Base-by-base conservation (phyloP, 1,140 invertebrate species). In the Drosophila tsacasi region DNA sequence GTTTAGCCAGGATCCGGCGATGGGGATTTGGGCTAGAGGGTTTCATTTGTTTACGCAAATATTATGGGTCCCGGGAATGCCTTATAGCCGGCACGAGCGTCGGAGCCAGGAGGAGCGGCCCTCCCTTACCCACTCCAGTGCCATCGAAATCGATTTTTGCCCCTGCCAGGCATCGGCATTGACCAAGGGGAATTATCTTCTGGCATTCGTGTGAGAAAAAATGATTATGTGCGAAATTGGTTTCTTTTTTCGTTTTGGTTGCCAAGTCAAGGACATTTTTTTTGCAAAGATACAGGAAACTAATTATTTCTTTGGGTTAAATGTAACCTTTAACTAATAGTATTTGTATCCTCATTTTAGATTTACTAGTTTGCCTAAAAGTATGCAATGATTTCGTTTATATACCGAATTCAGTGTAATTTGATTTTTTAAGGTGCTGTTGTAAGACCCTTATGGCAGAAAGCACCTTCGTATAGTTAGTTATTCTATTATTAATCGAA, bases 11-110 rank as follows among this genome's bases (percentile, higher is more conserved):
- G 37, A 39, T 52, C 55, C 32, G 52, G 27, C 27, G 19, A 13
- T 60, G 69, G 61, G 62, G 65, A 21, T 50, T 66, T 40, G 27
- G 44, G 59, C 15, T n/a, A 50, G 8, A 27, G 32, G 68, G 40
- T 32, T 44, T 44, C 64, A 77, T 77, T 77, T 76, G 63, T 77
- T 77, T 52, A 32, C 74, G 49, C 58, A 77, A 77, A 77, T 69
- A 77, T 77, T 77, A 55, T 77, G 74, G 74, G 74, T 77, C 50
- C 74, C 40, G 64, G 64, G 75, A 62, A 73, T 73, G 69, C 67
- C 59, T 52, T 61, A 61, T 73, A 50, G 69, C 44, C 69, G 6
- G 54, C 54, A 72, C 67, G 54, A 61, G 30, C 13, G 54, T 23
- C 23, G 54, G 27, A 39, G 57, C 37, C 67, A 37, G n/a, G 32